Evolutionary conservation across 2,113 vertebrate species (phyloP), one percentile per base, ranked within the genome.

Genomic region (Ictidomys tridecemlineatus): DNA sequence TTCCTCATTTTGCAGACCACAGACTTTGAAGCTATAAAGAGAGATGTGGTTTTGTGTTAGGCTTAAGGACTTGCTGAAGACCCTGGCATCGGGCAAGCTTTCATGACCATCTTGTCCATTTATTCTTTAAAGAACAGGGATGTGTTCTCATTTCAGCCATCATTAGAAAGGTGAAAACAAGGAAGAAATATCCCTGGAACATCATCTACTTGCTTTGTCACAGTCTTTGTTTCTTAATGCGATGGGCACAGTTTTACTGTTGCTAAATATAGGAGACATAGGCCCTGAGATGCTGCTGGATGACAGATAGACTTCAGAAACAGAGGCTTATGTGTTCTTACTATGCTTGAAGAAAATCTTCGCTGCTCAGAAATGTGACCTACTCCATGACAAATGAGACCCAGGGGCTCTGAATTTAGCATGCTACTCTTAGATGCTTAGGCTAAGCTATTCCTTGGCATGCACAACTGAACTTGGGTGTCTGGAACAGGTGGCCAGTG

Each of bases 291-390:
- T 84, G 73, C 86, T 9, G 2, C n/a, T 65, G 22, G 48, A n/a
- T 45, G 78, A 13, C 37, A 42, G 53, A 65, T 20, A 73, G 58
- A 72, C 86, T 91, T 76, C 95, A 92, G 79, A 70, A 97, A 74
- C 86, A 91, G 85, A 93, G 96, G 90, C 95, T 97, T 96, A 90
- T 86, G 72, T 97, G 90, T 97, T 90, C 94, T 90, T 86, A 9
- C 85, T 78, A 56, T 93, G 85, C 89, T 85, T 92, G 83, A 94
- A 84, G 96, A 83, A 94, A 76, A 56, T 90, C 73, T 82, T 84
- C 26, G 28, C 89, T 63, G 32, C 48, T 24, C 80, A 92, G 93
- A 95, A 96, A 89, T 91, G 90, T 90, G 95, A 92, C 92, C 86
- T 82, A 22, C 51, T 77, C 56, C 17, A 8, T 95, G 97, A 85